These are phyloP conservation scores for Bambusicola thoracicus DNA, from an alignment of 2,113 vertebrate genomes.

Conservation along the genomic window DNA sequence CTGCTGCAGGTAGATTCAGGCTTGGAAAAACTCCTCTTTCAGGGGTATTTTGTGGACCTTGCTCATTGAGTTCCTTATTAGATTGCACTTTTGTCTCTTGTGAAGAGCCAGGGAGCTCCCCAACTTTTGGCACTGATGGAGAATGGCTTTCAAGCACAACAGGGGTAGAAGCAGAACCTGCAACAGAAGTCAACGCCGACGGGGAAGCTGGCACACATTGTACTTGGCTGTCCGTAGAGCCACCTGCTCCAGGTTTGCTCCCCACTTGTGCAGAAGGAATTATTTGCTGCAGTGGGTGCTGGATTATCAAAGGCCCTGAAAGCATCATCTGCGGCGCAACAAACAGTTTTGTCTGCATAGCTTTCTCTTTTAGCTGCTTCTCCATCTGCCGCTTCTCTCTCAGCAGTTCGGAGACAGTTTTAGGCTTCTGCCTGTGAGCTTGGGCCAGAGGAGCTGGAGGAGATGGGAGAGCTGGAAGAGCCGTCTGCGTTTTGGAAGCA, in stretches of 20 bases:
- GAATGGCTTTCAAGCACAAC: neutral
- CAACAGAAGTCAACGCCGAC: neutral
- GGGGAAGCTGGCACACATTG: neutral
- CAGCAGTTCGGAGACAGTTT: slow-evolving; percentile 79
- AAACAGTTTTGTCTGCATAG: neutral
- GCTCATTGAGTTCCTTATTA: neutral
- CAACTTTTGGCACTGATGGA: neutral
- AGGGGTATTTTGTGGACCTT: neutral
- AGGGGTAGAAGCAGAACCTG: neutral
- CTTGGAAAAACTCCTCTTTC: neutral
- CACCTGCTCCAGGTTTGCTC: neutral
- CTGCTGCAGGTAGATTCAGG: neutral
- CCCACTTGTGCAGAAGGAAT: neutral
- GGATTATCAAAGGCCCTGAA: slow-evolving; percentile 60
- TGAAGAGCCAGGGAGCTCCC: neutral
- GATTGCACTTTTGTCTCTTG: neutral
- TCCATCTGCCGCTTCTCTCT: slow-evolving; percentile 76
- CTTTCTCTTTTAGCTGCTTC: slow-evolving; percentile 57
- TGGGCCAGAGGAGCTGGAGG: neutral
- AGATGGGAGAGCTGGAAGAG: neutral
- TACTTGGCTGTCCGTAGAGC: neutral
- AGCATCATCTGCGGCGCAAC: slow-evolving; percentile 59
- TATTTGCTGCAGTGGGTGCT: neutral
- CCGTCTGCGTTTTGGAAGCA: too few species aligned
- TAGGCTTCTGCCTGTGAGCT: slow-evolving; percentile 51